phyloP scores from a whole-genome alignment of 2,797 vertebrate species.

The Spheniscus humboldti region DNA sequence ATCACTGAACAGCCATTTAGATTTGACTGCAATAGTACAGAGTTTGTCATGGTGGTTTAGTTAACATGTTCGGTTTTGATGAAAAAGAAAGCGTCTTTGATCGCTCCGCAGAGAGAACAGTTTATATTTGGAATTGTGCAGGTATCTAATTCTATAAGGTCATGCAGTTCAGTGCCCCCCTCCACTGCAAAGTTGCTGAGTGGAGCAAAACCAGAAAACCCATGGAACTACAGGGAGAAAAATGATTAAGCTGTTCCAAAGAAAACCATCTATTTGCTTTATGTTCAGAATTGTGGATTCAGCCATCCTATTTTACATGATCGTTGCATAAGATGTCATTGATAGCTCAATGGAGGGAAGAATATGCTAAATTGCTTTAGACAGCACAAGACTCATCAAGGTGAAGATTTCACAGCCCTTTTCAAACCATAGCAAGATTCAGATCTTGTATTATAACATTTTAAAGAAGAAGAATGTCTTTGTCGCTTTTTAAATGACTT shows the following conservation, averaged over 20 bases:
- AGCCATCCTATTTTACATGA: neutral
- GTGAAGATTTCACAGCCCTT: neutral
- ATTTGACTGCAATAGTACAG: slow-evolving; percentile 10
- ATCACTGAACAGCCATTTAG: slow-evolving; percentile 36
- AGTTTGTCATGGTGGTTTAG: slow-evolving; percentile 57
- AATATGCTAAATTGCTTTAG: neutral
- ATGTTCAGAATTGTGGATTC: neutral
- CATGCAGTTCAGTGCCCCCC: neutral
- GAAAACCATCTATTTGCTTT: neutral
- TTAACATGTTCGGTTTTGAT: slow-evolving; percentile 45
- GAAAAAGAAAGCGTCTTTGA: slow-evolving; percentile 40
- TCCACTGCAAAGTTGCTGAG: neutral
- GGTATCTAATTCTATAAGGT: slow-evolving; percentile 40
- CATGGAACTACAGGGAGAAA: neutral
- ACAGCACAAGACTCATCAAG: neutral
- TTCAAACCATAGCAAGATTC: neutral
- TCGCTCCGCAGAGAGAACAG: neutral
- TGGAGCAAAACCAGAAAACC: neutral
- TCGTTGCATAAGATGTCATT: neutral
- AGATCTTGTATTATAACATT: neutral
- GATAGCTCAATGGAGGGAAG: neutral
- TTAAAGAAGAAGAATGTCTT: neutral
- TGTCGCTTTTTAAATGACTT: neutral
- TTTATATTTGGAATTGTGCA: neutral
- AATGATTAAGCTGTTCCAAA: neutral